Evolutionary conservation across 2,113 vertebrate genomes (phyloP).

Genomic region (Varanus salvator): DNA sequence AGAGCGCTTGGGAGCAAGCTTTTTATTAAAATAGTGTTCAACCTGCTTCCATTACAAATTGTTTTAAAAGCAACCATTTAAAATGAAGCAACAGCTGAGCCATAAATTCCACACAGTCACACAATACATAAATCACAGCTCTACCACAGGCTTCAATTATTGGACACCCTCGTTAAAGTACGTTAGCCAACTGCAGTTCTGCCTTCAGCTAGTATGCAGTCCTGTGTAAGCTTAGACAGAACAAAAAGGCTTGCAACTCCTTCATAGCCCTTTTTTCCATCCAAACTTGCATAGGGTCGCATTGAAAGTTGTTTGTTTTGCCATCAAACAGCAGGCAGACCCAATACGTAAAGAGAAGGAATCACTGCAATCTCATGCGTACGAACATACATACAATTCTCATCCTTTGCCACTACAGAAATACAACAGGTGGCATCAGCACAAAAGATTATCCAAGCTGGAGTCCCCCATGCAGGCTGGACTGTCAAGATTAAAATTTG

Average conservation of each 20-base stretch:
- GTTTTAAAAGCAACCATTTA: not conserved
- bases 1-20: slow-evolving; percentile 19
- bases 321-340: not conserved
- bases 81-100: slow-evolving; percentile 37
- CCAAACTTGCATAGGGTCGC: no score
- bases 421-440: not conserved
- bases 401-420: not conserved
- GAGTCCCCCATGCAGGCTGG: not conserved
- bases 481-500: not conserved
- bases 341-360: not conserved
- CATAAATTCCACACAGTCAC: not conserved
- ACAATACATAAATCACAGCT: slow-evolving; percentile 3
- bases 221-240: not conserved
- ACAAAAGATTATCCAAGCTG: not conserved
- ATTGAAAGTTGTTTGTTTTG: no score
- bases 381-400: not conserved
- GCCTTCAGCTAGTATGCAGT: not conserved
- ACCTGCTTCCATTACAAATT: slow-evolving; percentile 49
- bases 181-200: not conserved
- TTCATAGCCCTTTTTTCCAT: no score
- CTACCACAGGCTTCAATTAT: slow-evolving; percentile 3
- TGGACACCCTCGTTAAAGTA: not conserved
- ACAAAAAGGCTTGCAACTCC: no score
- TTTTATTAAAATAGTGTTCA: slow-evolving; percentile 73
- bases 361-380: not conserved